A percentile compares a stretch with the other conserved stretches of the same genome.
These are phyloP conservation scores for Gibbula magus DNA, from an alignment of 2,888 invertebrate genomes.

Conservation along the genomic window DNA sequence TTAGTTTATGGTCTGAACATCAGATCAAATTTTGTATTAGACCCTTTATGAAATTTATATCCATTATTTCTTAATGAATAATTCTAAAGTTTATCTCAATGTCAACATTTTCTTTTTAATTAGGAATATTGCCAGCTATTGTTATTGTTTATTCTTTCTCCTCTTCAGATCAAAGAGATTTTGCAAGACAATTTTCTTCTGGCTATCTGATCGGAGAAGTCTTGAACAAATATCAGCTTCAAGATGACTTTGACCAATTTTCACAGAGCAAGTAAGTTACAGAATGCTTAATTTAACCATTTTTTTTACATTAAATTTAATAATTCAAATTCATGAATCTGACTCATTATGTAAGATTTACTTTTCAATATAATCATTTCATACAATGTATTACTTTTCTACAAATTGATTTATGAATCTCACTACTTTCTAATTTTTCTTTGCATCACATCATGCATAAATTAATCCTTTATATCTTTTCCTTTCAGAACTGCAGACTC, in stretches of 20 bases:
- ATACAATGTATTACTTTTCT: background rate
- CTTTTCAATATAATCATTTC: no score
- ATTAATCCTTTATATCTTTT: background rate
- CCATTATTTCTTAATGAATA: no score
- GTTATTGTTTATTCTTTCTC: no score
- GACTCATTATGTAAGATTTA: no score
- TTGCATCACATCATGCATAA: background rate
- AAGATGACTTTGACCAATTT: conserved; percentile 75
- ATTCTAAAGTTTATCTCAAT: no score
- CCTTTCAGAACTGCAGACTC: conserved; percentile 70
- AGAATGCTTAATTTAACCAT: background rate
- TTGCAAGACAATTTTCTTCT: conserved; percentile 72
- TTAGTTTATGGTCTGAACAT: no score
- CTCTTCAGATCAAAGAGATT: conserved; percentile 67
- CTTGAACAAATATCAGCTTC: conserved; percentile 71
- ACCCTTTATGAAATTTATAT: no score
- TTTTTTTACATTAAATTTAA: no score
- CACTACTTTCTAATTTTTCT: background rate
- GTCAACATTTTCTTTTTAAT: no score
- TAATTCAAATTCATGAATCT: no score
- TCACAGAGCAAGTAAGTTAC: conserved; percentile 72
- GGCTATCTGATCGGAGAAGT: conserved; percentile 75
- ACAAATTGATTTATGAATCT: background rate
- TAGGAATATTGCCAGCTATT: no score
- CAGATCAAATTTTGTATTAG: no score